Evolutionary conservation across 2,113 vertebrate species (phyloP).

Genomic region (Alosa alosa): DNA sequence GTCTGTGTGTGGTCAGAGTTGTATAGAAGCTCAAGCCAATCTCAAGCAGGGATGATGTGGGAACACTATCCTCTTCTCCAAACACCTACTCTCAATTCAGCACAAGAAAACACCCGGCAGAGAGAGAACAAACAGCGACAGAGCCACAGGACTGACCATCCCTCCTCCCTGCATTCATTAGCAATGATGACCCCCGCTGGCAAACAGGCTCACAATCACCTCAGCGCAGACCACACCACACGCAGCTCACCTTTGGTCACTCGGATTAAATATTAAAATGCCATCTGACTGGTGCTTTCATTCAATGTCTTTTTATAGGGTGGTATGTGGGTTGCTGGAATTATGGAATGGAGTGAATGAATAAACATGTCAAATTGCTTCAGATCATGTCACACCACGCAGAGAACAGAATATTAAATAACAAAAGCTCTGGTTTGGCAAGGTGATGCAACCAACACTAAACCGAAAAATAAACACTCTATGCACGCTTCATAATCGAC

Average conservation of each 20-base stretch:
- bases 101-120: not conserved
- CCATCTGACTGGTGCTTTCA: not conserved
- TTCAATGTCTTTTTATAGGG: not conserved
- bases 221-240: not conserved
- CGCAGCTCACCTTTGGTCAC: conserved; percentile 3
- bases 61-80: not conserved
- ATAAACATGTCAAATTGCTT: not conserved
- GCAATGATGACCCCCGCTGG: not conserved
- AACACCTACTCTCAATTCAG: not conserved
- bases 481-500: not conserved
- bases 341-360: not conserved
- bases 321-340: not conserved
- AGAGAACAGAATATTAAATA: not conserved
- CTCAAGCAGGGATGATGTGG: conserved; percentile 6
- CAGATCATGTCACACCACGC: not conserved
- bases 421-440: not conserved
- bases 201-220: conserved; percentile 1
- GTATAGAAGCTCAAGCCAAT: not conserved
- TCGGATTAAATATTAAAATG: not conserved
- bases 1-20: not conserved
- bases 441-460: not conserved
- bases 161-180: not conserved
- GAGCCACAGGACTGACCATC: not conserved
- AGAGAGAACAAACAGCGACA: conserved; percentile 12
- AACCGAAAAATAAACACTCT: not conserved